Evolutionary conservation across 2,888 invertebrate genomes (phyloP), one percentile per base, ranked within the genome.

Genomic region (Antheraea assamensis): DNA sequence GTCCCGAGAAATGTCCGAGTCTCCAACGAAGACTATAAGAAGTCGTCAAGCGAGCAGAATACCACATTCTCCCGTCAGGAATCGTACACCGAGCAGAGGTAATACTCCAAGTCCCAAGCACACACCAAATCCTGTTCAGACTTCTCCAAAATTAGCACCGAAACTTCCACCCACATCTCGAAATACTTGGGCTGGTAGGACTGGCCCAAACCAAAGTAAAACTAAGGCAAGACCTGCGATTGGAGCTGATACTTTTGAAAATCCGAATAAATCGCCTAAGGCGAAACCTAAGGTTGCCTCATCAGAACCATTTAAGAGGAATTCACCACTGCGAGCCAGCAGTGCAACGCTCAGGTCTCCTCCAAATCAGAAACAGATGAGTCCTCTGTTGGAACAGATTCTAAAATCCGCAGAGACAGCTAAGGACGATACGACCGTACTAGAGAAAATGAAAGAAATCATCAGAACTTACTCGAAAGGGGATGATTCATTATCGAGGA

Each of bases 161-260:
- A 91, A 92, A 77, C 79, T 93, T n/a, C 94, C 94, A 3, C 93
- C 92, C 0, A 88, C 92, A 68, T 84, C 95, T 2, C 95, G 96
- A 74, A 97, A 96, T 80, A 97, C 97, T 0, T 97, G 97, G 97
- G 96, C 96, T 76, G 97, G 97, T 1, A 95, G 97, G 58, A 89
- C 92, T 13, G 94, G 91, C 2, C 93, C 93, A 0, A 91, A 87
- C 1, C 93, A 93, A 76, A 76, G 84, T 0, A 94, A 93, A 81
- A 74, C 87, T 0, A 94, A 93, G 78, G 80, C 92, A 1, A 88
- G 95, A 72, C 94, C 95, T 0, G 84, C 90, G 0, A 83, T 95
- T 55, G 92, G 91, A 61, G 86, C 88, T 31, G 94, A 95, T 72
- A 94, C 95, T 0, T 95, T 94, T 77, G 92, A 92, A 2, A 93